A percentile compares a stretch with the other conserved stretches of the same genome.
Evolutionary conservation across 2,113 vertebrate genomes (phyloP).

Genomic region (Puffinus mauretanicus): DNA sequence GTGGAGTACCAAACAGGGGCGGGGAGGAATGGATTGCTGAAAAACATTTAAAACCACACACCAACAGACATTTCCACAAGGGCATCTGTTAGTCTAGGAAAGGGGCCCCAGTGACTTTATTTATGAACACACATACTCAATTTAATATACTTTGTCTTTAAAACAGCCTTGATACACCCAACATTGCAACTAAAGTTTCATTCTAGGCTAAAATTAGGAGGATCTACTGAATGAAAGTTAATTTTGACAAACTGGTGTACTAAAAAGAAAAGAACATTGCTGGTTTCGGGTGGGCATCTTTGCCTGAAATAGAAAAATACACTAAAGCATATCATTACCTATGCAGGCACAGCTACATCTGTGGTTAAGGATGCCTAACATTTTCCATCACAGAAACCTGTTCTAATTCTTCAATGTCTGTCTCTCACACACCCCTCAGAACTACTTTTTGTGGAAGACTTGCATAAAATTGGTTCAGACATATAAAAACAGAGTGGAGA

Average conservation of each 20-base stretch:
- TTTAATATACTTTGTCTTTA: neutral
- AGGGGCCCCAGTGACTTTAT: neutral
- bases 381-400: neutral
- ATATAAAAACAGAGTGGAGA: neutral
- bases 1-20: fast-evolving
- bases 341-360: neutral
- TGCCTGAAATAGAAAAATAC: neutral
- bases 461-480: neutral
- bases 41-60: neutral
- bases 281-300: neutral
- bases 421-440: neutral
- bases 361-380: neutral
- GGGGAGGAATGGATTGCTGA: neutral
- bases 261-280: neutral
- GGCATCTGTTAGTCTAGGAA: neutral
- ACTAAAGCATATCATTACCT: neutral
- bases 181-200: neutral
- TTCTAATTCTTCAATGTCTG: neutral
- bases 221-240: neutral
- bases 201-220: neutral
- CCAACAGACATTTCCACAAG: neutral
- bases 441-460: neutral
- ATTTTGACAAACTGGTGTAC: neutral
- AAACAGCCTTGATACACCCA: neutral
- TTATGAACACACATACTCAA: neutral